Evolutionary conservation across 2,113 vertebrate genomes (phyloP).

Genomic region (Sisor rabdophorus): DNA sequence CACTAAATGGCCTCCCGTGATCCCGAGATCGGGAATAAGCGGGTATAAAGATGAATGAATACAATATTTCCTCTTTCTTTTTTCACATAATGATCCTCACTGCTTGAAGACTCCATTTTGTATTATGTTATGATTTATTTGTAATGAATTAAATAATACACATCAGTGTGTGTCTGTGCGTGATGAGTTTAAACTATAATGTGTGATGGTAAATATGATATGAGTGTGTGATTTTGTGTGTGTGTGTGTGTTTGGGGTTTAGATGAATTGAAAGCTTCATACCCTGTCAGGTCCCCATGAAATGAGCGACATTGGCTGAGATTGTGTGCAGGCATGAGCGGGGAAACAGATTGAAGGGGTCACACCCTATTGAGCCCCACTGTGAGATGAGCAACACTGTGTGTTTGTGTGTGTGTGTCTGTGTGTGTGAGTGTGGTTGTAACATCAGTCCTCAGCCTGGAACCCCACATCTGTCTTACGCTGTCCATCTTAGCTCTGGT

Average conservation of each 20-base stretch:
- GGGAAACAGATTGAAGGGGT: constrained; percentile 26
- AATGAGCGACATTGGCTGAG: constrained; percentile 18
- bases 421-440: constrained; percentile 13
- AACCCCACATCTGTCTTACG: constrained; percentile 26
- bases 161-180: too few relatives aligned
- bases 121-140: too few relatives aligned
- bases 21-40: too few relatives aligned
- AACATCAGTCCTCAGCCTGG: constrained; percentile 14
- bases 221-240: background rate
- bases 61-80: too few relatives aligned
- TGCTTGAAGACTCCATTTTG: too few relatives aligned
- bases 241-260: constrained; percentile 2
- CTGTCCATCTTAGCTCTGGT: constrained; percentile 23
- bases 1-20: too few relatives aligned
- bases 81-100: too few relatives aligned
- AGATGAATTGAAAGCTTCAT: constrained; percentile 21
- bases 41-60: too few relatives aligned
- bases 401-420: constrained; percentile 14
- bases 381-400: constrained; percentile 26
- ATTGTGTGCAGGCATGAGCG: background rate
- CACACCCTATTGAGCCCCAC: constrained; percentile 20
- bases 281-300: constrained; percentile 27
- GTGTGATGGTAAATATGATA: background rate
- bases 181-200: too few relatives aligned
- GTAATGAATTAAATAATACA: too few relatives aligned